Evolutionary conservation across 2,797 vertebrate genomes (phyloP).

Genomic region (Urophycis tenuis): DNA sequence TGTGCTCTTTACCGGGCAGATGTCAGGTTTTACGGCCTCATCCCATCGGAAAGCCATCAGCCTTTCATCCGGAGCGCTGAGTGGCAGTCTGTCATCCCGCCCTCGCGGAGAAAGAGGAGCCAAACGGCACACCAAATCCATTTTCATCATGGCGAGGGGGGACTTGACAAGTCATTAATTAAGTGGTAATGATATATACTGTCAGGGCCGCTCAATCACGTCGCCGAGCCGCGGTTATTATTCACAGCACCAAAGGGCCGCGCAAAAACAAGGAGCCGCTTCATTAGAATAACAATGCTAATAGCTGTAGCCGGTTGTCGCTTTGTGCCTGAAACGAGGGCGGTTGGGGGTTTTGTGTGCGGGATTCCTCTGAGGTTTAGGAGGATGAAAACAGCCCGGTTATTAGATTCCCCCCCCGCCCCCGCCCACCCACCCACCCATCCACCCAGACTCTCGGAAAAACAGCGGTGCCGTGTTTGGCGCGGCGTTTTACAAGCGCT

Average conservation of each 20-base stretch:
- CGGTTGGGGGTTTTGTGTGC: neutral
- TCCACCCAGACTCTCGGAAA: neutral
- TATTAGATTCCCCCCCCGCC: neutral
- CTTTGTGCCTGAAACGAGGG: constrained; percentile 5
- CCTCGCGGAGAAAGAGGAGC: constrained; percentile 39
- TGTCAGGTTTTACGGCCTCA: constrained; percentile 35
- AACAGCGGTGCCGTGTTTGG: neutral
- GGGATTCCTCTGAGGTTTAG: neutral
- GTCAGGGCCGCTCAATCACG: constrained; percentile 48
- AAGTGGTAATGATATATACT: constrained; percentile 51
- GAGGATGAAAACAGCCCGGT: neutral
- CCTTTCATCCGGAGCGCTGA: constrained; percentile 48
- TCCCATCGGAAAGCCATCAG: constrained; percentile 44
- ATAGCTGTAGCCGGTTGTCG: constrained; percentile 12
- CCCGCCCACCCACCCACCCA: no score
- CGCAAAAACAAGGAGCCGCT: constrained; percentile 29
- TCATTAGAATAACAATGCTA: constrained; percentile 36
- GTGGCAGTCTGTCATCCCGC: constrained; percentile 44
- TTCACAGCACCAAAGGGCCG: constrained; percentile 34
- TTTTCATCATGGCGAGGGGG: constrained; percentile 62
- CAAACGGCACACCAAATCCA: constrained; percentile 53
- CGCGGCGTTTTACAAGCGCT: neutral
- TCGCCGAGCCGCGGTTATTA: constrained; percentile 43
- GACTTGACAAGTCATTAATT: constrained; percentile 64
- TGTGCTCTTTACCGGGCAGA: constrained; percentile 6